Percentiles rank a stretch among this genome's conserved stretches.
Evolutionary conservation across 2,888 invertebrate species (phyloP).

Genomic region (Caenorhabditis sp.): DNA sequence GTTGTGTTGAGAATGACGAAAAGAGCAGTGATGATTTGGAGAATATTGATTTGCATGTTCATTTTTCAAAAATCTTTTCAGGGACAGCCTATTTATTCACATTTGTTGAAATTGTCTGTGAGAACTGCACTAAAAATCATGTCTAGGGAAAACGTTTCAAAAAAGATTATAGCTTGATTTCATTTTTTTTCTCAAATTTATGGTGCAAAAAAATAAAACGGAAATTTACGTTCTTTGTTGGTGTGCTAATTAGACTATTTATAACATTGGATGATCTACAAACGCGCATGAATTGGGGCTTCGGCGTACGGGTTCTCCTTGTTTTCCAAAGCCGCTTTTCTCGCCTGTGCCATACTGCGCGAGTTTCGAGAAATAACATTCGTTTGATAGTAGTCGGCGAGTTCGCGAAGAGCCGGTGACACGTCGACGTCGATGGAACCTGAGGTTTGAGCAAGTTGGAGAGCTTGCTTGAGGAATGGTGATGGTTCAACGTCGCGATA

Average conservation of each 20-base stretch:
- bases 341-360: conserved; percentile 90
- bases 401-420: conserved; percentile 71
- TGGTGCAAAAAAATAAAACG: no score
- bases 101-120: no score
- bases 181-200: no score
- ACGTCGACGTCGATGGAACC: conserved; percentile 46
- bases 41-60: no score
- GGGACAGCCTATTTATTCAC: no score
- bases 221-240: no score
- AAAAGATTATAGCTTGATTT: no score
- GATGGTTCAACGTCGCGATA: conserved; percentile 86
- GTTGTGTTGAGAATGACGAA: no score
- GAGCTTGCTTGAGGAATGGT: conserved; percentile 83
- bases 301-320: conserved; percentile 39
- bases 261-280: conserved; percentile 9
- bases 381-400: conserved; percentile 87
- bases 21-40: no score
- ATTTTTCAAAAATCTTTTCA: no score
- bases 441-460: conserved; percentile 75
- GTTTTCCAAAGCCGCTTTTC: conserved; percentile 57
- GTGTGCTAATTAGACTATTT: not conserved
- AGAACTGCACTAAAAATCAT: no score
- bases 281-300: conserved; percentile 28
- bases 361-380: conserved; percentile 94
- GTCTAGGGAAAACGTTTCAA: no score